These are phyloP conservation scores for Tanytarsus gracilentus DNA, from an alignment of 2,888 invertebrate species.

Conservation along the genomic window DNA sequence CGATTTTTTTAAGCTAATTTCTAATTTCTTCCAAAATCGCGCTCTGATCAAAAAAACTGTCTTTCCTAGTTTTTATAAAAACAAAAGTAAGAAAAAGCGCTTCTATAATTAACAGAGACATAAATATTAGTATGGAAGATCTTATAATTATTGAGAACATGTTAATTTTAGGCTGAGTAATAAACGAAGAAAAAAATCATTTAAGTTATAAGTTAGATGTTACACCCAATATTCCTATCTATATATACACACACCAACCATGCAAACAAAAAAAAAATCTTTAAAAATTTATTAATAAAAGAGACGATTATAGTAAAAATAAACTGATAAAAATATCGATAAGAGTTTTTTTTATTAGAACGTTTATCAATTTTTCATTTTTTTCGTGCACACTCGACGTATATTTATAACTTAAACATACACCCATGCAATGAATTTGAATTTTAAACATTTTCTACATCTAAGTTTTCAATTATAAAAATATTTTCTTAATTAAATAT, in stretches of 20 bases:
- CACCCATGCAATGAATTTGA: no score
- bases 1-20: no score
- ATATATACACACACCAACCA: not conserved
- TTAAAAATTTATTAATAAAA: not conserved
- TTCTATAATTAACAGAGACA: slow-evolving; percentile 6
- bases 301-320: not conserved
- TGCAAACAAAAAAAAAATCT: not conserved
- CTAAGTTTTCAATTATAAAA: not conserved
- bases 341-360: not conserved
- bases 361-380: not conserved
- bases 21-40: no score
- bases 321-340: not conserved
- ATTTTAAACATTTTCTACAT: not conserved
- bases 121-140: slow-evolving; percentile 1
- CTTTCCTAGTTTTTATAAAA: not conserved
- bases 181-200: no score
- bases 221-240: no score
- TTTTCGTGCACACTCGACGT: no score
- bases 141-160: slow-evolving; percentile 9
- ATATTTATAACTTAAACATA: no score
- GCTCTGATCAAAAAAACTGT: no score
- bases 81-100: not conserved
- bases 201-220: no score
- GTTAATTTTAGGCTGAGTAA: slow-evolving; percentile 19
- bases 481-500: no score